Evolutionary conservation across 1,140 invertebrate species (phyloP).

Genomic region (Helicoverpa armigera): DNA sequence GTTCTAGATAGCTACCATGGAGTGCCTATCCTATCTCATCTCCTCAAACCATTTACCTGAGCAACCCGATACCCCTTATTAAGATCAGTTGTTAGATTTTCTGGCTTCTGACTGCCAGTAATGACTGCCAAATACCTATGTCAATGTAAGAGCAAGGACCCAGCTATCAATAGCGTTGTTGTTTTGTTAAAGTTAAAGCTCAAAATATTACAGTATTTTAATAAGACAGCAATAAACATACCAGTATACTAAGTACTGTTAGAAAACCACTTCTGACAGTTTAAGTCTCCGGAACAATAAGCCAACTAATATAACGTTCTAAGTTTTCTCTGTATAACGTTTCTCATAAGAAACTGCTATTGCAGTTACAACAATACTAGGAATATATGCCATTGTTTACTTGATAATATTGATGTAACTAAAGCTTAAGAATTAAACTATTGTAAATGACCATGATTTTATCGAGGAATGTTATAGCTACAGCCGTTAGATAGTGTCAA

Average conservation of each 20-base stretch:
- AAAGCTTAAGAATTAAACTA: neutral
- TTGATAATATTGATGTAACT: neutral
- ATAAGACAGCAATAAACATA: neutral
- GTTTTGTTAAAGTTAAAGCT: neutral
- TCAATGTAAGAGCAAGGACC: no score
- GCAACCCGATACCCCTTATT: no score
- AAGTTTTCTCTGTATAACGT: slow-evolving; percentile 25
- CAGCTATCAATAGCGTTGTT: no score
- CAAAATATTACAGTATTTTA: neutral
- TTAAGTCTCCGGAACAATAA: slow-evolving; percentile 12
- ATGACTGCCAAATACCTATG: no score
- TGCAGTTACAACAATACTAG: neutral
- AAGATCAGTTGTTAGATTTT: no score
- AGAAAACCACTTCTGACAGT: slow-evolving; percentile 11
- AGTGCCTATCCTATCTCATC: no score
- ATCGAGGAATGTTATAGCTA: no score
- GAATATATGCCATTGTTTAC: slow-evolving; percentile 15
- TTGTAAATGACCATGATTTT: no score
- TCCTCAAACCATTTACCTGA: no score
- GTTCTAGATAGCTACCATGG: no score
- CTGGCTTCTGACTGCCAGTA: no score
- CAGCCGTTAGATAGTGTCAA: no score
- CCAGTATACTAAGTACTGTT: neutral
- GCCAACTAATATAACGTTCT: slow-evolving; percentile 8
- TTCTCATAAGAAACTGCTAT: slow-evolving; percentile 19